Percentiles rank a stretch among this genome's conserved stretches.
Evolutionary conservation across 2,888 invertebrate species (phyloP).

Genomic region (Tiliacea citrago): DNA sequence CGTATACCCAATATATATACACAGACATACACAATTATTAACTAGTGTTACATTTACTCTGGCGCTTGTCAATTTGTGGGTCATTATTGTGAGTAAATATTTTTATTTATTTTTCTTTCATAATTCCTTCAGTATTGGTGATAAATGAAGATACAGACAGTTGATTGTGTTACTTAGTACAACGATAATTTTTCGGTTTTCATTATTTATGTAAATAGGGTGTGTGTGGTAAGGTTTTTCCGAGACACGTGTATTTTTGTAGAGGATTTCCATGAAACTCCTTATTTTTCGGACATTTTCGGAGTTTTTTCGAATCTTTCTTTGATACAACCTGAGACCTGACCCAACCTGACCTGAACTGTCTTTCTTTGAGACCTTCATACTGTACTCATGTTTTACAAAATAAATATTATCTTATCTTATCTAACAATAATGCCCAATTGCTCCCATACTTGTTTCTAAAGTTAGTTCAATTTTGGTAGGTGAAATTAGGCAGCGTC

Average conservation of each 20-base stretch:
- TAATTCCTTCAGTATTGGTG: constrained; percentile 1
- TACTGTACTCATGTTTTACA: too few species aligned
- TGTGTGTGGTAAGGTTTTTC: neutral
- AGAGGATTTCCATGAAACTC: neutral
- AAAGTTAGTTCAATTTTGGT: neutral
- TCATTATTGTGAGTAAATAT: constrained; percentile 55
- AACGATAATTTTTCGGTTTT: neutral
- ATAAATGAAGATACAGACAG: neutral
- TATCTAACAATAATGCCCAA: too few species aligned
- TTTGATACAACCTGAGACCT: too few species aligned
- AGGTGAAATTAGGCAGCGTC: neutral
- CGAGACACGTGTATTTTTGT: neutral
- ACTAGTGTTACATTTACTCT: constrained; percentile 54
- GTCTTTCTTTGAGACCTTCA: too few species aligned
- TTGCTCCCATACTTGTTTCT: neutral
- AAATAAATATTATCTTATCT: too few species aligned
- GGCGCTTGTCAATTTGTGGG: constrained; percentile 49
- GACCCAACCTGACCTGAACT: too few species aligned
- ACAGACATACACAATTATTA: constrained; percentile 56
- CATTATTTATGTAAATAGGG: neutral
- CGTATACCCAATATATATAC: constrained; percentile 73
- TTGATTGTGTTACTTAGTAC: neutral
- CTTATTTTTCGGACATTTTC: neutral
- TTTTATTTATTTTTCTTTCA: constrained; percentile 22
- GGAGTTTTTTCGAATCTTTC: too few species aligned